A percentile compares a stretch with the other conserved stretches of the same genome.
Evolutionary conservation across 2,888 invertebrate genomes (phyloP).

Genomic region (Macaria liturata): DNA sequence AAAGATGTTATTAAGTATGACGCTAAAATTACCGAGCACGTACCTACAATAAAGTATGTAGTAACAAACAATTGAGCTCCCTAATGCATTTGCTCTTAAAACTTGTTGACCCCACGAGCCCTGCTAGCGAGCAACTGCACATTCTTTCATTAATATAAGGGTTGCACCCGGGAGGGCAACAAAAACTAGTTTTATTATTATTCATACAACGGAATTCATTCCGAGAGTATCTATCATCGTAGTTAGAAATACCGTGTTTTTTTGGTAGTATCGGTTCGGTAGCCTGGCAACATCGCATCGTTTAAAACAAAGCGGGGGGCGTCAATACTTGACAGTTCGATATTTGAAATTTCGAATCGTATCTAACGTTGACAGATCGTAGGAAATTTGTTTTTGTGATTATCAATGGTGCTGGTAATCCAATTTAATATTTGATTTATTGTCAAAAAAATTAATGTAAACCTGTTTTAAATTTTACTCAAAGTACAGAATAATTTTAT

Average conservation of each 20-base stretch:
- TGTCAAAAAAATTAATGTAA: too few species aligned
- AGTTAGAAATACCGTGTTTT: conserved; percentile 49
- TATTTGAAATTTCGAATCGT: conserved; percentile 47
- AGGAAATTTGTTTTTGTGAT: conserved; percentile 54
- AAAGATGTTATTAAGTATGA: too few species aligned
- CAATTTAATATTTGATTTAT: too few species aligned
- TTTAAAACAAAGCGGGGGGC: conserved; percentile 70
- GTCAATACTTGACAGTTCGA: conserved; percentile 53
- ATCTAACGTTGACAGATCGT: conserved; percentile 40
- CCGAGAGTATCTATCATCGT: conserved; percentile 65
- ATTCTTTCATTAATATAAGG: conserved; percentile 72
- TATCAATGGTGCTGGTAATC: too few species aligned
- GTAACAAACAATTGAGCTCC: conserved; percentile 41
- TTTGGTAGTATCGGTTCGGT: conserved; percentile 49
- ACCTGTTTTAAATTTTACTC: too few species aligned
- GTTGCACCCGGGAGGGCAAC: conserved; percentile 74
- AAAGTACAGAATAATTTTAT: too few species aligned
- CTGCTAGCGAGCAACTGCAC: conserved; percentile 73
- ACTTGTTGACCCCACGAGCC: conserved; percentile 72
- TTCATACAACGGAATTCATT: conserved; percentile 60
- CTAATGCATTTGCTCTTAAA: conserved; percentile 59
- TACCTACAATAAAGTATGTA: conserved; percentile 19
- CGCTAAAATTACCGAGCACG: too few species aligned
- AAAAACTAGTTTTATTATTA: conserved; percentile 73
- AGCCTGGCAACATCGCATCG: conserved; percentile 54